Conservation (phyloP, 2,797 vertebrate genomes). For the Ptychadena robeensis region DNA sequence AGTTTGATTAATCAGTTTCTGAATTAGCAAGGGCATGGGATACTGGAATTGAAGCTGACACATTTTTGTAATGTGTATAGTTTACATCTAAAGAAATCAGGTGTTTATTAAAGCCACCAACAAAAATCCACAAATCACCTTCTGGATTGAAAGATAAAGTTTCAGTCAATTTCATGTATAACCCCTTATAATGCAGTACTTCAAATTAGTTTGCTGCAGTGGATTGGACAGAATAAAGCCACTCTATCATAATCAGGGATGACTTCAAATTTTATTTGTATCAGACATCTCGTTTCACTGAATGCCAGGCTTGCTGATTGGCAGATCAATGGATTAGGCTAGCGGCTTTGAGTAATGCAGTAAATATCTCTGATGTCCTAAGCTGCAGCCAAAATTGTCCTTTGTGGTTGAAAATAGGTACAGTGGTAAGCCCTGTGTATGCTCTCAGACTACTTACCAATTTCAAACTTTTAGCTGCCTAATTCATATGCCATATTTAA, state of each 20-base stretch:
- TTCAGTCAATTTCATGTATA: constrained; percentile 29
- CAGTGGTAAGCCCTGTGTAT: background rate
- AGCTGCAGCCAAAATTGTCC: background rate
- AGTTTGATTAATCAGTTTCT: background rate
- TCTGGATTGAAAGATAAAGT: constrained; percentile 23
- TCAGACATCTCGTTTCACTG: constrained; percentile 20
- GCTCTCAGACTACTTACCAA: background rate
- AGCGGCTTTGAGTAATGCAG: constrained; percentile 1
- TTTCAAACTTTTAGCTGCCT: background rate
- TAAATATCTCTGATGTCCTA: background rate
- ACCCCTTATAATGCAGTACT: constrained; percentile 6
- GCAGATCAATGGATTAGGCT: constrained; percentile 22
- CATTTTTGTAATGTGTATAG: background rate
- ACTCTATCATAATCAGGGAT: constrained; percentile 38
- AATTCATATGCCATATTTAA: background rate
- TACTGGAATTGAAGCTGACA: background rate
- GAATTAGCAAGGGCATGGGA: background rate
- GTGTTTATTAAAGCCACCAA: constrained; percentile 12
- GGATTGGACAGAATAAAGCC: constrained; percentile 2
- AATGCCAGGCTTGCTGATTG: constrained; percentile 26
- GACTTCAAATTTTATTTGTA: constrained; percentile 42
- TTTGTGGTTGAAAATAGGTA: constrained; percentile 5
- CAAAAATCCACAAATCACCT: constrained; percentile 21
- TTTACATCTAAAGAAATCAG: background rate
- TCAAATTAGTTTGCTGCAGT: constrained; percentile 36